These are phyloP conservation scores for Microctenopoma stevenorrisi DNA, from an alignment of 2,797 vertebrate species.

Conservation along the genomic window DNA sequence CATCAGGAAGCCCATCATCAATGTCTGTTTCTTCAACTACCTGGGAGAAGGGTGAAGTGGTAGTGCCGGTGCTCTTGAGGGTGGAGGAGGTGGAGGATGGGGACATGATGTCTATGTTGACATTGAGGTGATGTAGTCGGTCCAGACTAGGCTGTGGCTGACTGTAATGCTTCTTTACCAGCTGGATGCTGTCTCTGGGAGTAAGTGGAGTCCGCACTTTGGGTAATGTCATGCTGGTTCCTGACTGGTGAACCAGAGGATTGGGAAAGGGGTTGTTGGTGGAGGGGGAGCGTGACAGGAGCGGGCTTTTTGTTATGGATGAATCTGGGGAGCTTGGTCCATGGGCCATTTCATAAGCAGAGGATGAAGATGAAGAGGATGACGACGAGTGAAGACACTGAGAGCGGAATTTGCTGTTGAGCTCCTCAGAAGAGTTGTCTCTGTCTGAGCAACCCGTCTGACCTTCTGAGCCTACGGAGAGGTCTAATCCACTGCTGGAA, in stretches of 20 bases:
- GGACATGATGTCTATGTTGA: conserved; percentile 82
- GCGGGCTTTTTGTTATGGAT: conserved; percentile 70
- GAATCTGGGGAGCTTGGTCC: conserved; percentile 55
- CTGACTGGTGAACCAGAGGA: conserved; percentile 66
- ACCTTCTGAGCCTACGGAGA: conserved; percentile 28
- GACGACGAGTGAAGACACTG: conserved; percentile 84
- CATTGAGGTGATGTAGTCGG: conserved; percentile 76
- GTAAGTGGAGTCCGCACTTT: conserved; percentile 86
- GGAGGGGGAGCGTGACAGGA: conserved; percentile 73
- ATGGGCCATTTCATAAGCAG: conserved; percentile 78
- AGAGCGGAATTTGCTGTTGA: conserved; percentile 82
- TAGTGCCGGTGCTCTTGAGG: conserved; percentile 57
- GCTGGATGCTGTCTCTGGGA: conserved; percentile 89
- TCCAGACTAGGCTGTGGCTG: conserved; percentile 88
- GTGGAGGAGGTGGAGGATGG: conserved; percentile 77
- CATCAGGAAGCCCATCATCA: conserved; percentile 69
- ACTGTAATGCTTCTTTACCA: conserved; percentile 93
- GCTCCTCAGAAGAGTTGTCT: conserved; percentile 82
- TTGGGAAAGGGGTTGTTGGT: conserved; percentile 76
- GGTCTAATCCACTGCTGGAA: conserved; percentile 41
- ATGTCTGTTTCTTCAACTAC: conserved; percentile 84
- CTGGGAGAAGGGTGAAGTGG: conserved; percentile 82
- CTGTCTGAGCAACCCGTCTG: conserved; percentile 62
- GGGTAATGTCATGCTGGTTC: conserved; percentile 92
- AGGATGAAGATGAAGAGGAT: conserved; percentile 85